Conservation (phyloP, 1,140 invertebrate species). For the Pinna nobilis region DNA sequence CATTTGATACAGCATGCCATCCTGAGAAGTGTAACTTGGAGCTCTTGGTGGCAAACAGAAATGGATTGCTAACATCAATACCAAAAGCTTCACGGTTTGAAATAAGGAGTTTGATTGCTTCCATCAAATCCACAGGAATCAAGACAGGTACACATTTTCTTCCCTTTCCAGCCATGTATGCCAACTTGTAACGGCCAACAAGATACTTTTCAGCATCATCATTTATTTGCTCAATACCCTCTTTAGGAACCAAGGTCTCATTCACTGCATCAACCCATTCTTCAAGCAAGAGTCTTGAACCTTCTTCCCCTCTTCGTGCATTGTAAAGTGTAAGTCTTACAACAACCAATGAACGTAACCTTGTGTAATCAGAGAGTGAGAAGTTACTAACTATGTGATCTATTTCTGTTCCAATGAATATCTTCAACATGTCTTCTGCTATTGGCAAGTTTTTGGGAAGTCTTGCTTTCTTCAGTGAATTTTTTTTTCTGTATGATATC, state of each 20-base stretch:
- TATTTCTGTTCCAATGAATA: constrained; percentile 23
- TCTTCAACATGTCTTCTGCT: constrained; percentile 17
- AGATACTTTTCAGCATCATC: constrained; percentile 45
- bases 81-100: constrained; percentile 29
- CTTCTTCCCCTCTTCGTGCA: constrained; percentile 41
- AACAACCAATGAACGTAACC: constrained; percentile 33
- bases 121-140: constrained; percentile 33
- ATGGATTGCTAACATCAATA: constrained; percentile 23
- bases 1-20: constrained; percentile 37
- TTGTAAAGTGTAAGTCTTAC: constrained; percentile 37
- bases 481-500: constrained; percentile 13
- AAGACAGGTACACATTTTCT: constrained; percentile 44
- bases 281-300: constrained; percentile 19
- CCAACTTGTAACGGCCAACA: constrained; percentile 33
- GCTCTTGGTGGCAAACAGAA: constrained; percentile 40
- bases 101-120: constrained; percentile 28
- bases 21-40: constrained; percentile 33
- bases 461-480: constrained; percentile 30
- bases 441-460: constrained; percentile 18
- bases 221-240: constrained; percentile 29
- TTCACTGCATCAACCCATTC: constrained; percentile 34
- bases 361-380: constrained; percentile 23
- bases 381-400: constrained; percentile 17
- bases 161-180: constrained; percentile 34
- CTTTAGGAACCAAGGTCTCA: constrained; percentile 26